Conservation (phyloP, 2,113 vertebrate genomes). For the Anoplopoma fimbria region DNA sequence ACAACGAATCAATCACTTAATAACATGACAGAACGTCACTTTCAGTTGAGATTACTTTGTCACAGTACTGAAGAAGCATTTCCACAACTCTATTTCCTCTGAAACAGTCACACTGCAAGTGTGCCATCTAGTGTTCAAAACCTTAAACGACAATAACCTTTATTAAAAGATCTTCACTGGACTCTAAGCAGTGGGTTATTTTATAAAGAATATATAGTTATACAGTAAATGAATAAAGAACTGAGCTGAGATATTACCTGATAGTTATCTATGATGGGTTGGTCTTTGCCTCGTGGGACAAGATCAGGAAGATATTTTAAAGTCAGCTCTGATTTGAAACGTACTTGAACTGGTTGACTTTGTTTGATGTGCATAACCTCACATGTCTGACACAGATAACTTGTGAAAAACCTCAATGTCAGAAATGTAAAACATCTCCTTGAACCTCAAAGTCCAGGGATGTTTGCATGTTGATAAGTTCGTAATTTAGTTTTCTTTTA, state of each 20-base stretch:
- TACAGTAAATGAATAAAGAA: background rate
- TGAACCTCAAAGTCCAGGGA: background rate
- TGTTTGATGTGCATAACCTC: no score
- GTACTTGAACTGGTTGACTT: background rate
- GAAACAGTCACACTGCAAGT: background rate
- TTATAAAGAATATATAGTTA: background rate
- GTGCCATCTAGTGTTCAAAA: conserved; percentile 42
- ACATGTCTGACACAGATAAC: no score
- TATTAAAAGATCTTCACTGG: background rate
- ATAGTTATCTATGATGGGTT: background rate
- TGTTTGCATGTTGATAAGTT: background rate
- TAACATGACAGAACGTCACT: background rate
- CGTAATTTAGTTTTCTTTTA: background rate
- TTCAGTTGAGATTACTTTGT: background rate
- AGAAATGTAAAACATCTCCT: no score
- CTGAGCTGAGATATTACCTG: background rate
- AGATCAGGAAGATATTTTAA: background rate
- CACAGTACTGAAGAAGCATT: background rate
- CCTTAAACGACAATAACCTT: background rate
- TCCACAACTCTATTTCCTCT: background rate
- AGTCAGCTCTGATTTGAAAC: background rate
- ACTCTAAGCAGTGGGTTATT: background rate
- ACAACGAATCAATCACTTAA: background rate
- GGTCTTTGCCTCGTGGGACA: background rate
- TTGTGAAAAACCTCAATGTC: no score